phyloP scores from a whole-genome alignment of 2,888 invertebrate species.

The Tridacna crocea region DNA sequence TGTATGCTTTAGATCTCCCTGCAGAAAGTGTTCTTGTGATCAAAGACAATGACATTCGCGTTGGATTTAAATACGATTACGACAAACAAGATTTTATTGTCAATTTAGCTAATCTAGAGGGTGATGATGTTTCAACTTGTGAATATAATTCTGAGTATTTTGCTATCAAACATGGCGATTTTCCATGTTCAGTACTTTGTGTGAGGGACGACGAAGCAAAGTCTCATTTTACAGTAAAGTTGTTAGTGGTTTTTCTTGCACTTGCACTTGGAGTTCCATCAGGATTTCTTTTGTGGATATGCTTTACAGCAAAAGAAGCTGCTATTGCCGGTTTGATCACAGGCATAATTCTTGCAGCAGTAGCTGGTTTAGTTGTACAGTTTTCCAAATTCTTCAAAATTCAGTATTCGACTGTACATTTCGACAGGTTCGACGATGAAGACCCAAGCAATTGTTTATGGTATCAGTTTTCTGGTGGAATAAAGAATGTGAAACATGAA shows the following conservation, averaged over 20 bases:
- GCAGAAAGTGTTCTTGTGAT: not conserved
- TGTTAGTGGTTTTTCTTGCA: not conserved
- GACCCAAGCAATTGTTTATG: not conserved
- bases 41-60: not conserved
- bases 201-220: not conserved
- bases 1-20: not conserved
- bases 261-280: not conserved
- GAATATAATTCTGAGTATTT: not conserved
- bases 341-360: not conserved
- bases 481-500: not conserved
- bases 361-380: not conserved
- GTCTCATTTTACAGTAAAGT: not conserved
- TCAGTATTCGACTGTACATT: not conserved
- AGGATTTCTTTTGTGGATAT: not conserved
- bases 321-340: not conserved
- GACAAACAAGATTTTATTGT: not conserved
- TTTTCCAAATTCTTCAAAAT: not conserved
- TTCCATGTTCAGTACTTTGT: slow-evolving; percentile 3
- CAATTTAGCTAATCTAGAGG: not conserved
- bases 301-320: not conserved
- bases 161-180: not conserved
- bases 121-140: not conserved
- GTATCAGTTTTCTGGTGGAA: not conserved
- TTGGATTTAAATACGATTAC: not conserved
- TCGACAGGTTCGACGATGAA: not conserved